Conservation (phyloP, 2,113 vertebrate genomes). For the Seriola aureovittata region DNA sequence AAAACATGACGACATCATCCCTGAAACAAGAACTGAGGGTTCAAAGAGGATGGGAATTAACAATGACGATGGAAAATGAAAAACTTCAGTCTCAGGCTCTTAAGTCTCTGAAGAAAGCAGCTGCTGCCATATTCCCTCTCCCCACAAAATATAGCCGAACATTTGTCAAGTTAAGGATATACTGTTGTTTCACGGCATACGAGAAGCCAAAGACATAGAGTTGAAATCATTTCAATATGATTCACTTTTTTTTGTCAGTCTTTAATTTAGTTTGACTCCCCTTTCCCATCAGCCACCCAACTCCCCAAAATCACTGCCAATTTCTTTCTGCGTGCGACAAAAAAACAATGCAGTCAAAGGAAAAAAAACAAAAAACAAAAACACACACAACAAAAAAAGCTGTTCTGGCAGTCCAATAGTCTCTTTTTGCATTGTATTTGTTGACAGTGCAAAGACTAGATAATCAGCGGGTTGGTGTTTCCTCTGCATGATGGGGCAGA, state of each 20-base stretch:
- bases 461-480: conserved; percentile 79
- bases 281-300: conserved; percentile 63
- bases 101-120: conserved; percentile 76
- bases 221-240: conserved; percentile 75
- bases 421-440: conserved; percentile 81
- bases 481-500: conserved; percentile 74
- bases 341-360: conserved; percentile 73
- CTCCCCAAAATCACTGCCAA: conserved; percentile 65
- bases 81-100: conserved; percentile 72
- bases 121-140: conserved; percentile 73
- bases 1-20: conserved; percentile 73
- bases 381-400: conserved; percentile 53
- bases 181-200: conserved; percentile 71
- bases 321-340: conserved; percentile 74
- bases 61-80: conserved; percentile 61
- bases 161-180: conserved; percentile 81
- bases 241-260: conserved; percentile 73
- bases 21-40: conserved; percentile 78
- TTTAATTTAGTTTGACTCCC: conserved; percentile 76
- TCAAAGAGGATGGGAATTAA: conserved; percentile 62
- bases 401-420: conserved; percentile 79
- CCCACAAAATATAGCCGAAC: conserved; percentile 77
- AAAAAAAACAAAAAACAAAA: conserved; percentile 38
- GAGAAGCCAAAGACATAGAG: conserved; percentile 66
- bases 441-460: conserved; percentile 85